Evolutionary conservation across 2,888 invertebrate genomes (phyloP), one percentile per base, ranked within the genome.

Genomic region (Podabrus alpinus): DNA sequence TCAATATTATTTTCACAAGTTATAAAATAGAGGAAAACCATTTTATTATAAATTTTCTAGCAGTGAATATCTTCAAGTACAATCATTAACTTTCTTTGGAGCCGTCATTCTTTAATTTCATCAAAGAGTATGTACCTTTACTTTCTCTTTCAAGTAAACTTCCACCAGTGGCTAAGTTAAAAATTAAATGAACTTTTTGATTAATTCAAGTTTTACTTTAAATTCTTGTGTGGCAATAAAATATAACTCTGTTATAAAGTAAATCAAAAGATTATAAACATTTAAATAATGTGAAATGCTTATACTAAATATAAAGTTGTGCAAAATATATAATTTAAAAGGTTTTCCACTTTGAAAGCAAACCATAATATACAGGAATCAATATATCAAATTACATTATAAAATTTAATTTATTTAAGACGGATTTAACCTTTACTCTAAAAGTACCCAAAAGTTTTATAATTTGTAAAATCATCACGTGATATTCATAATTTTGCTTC

Each of bases 401-500:
- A 45, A 45, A 45, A 45, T 45, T 45, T 45, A 45, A 45, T 45
- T 45, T 45, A 45, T 45, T 45, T 45, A 45, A 45, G 45, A 45
- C 45, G 45, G 45, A 45, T 45, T 45, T 45, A 45, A 45, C 45
- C 45, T 45, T 45, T 45, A 45, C 45, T 45, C 45, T 45, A 45
- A 45, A 45, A 45, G n/a, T 45, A 45, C 45, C 45, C 45, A 64
- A 64, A 64, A 64, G 62, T 72, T 72, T 15, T 24, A 67, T 75
- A 76, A 76, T 76, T 71, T 76, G 76, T 71, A 76, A 76, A 76
- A 76, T 68, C 29, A 19, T 69, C 76, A 71, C 76, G 76, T 76
- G 76, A 67, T 76, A 76, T 73, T 73, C 76, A 76, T 76, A 76
- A 73, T 76, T 76, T 64, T 73, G 73, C 64, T 76, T 76, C 71